Evolutionary conservation across 2,113 vertebrate species (phyloP), one percentile per base, ranked within the genome.

Genomic region (Peromyscus californicus): DNA sequence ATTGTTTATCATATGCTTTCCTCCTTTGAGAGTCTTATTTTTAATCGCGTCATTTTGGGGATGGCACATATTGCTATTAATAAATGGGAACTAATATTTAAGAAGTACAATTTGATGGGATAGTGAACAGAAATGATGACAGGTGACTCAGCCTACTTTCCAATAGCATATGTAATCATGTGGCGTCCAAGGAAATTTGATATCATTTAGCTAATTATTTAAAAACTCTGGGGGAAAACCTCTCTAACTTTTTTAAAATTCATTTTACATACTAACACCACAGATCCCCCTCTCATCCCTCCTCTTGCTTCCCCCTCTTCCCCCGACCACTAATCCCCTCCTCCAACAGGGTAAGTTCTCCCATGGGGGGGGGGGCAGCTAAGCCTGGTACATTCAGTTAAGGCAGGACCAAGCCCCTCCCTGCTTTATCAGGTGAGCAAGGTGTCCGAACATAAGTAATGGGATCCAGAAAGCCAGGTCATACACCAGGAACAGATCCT

Each of bases 41-140:
- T 90, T 12, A 80, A 72, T 5, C 26, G 0, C 13, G 57, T 76
- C 9, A 48, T 92, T 48, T 65, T 76, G 51, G 54, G 22, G 29
- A 51, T 85, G 13, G 93, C 78, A 89, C 54, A 19, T 89, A 63
- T 83, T 75, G 33, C 83, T 84, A 63, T 74, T 93, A 82, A 61
- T 90, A 76, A 17, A 33, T 10, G 29, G 13, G 57, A 4, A 72
- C 1, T 92, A 94, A 63, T 65, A n/a, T 54, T 54, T 83, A 83
- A 85, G 61, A 84, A 92, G 21, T 63, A 90, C 22, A 78, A 51
- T 93, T 78, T 96, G 29, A 33, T 33, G 72, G 63, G 6, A 45
- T 33, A 42, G 39, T 79, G 31, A 21, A 88, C 9, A 63, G 65
- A 54, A 69, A 67, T 54, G 2, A 80, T 57, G 29, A 0, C 24